A percentile compares a stretch with the other conserved stretches of the same genome.
phyloP scores from a whole-genome alignment of 2,113 vertebrate genomes.

The Ailuropoda melanoleuca region DNA sequence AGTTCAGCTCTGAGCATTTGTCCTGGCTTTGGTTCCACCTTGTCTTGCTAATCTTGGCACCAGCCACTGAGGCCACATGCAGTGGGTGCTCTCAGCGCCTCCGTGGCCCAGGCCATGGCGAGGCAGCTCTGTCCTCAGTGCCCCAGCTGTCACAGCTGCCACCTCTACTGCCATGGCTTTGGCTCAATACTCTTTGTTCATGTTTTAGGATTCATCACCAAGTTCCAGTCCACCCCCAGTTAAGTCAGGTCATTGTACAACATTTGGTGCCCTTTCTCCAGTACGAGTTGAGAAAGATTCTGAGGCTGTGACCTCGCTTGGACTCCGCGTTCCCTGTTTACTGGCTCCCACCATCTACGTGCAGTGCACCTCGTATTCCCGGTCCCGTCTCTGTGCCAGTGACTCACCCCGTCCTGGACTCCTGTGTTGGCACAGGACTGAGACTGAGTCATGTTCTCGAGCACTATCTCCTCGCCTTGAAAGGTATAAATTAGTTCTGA shows the following conservation, averaged over 20 bases:
- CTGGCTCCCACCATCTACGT: neutral
- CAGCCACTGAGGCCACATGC: neutral
- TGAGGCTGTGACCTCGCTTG: neutral
- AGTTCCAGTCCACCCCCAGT: neutral
- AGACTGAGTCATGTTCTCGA: neutral
- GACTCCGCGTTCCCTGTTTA: neutral
- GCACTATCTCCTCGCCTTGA: neutral
- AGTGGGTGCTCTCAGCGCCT: neutral
- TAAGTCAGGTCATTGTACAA: neutral
- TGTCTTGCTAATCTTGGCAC: neutral
- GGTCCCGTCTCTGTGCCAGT: neutral
- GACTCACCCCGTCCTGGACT: neutral
- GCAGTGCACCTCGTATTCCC: neutral
- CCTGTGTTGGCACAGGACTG: accelerated
- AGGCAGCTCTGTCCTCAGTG: slow-evolving; percentile 47
- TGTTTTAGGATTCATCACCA: neutral
- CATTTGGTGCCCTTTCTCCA: neutral
- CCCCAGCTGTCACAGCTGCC: slow-evolving; percentile 65
- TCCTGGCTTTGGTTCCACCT: neutral
- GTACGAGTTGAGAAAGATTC: neutral
- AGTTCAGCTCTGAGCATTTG: neutral
- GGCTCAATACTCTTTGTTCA: neutral
- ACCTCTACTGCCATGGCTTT: neutral
- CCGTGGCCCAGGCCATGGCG: accelerated
- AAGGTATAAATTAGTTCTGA: neutral